Conservation (phyloP, 1,140 invertebrate genomes). For the Drosophila insularis region DNA sequence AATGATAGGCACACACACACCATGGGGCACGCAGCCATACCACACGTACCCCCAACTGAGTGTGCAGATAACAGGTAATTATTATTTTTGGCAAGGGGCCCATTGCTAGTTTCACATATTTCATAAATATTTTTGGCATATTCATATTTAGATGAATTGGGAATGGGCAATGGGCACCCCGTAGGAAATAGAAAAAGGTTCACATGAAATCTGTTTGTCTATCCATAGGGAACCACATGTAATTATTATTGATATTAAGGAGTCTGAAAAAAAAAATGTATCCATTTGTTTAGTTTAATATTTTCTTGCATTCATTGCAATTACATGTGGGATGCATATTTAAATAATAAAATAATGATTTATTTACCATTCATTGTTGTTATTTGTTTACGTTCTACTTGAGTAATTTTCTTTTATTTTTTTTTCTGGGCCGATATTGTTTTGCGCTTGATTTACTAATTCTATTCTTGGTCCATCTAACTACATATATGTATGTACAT, state of each 20-base stretch:
- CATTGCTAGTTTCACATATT: conserved; percentile 3
- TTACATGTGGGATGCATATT: too few relatives aligned
- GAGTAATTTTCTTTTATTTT: not conserved
- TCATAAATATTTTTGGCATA: not conserved
- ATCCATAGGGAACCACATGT: not conserved
- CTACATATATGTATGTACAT: too few relatives aligned
- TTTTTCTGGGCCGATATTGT: not conserved
- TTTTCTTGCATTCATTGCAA: not conserved
- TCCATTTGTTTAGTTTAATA: too few relatives aligned
- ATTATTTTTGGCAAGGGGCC: conserved; percentile 1
- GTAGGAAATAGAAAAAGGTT: not conserved
- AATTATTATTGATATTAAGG: not conserved
- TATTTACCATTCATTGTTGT: not conserved
- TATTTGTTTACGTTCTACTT: conserved; percentile 6
- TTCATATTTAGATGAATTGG: not conserved
- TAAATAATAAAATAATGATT: not conserved
- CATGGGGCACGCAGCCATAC: not conserved
- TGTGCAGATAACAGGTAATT: conserved; percentile 8
- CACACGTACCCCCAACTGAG: not conserved
- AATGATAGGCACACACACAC: not conserved
- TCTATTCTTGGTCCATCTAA: conserved; percentile 3
- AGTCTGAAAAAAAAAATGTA: not conserved
- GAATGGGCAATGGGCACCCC: not conserved
- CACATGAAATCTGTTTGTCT: conserved; percentile 1
- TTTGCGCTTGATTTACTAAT: conserved; percentile 6